Evolutionary conservation across 92 coral and sea anemone genomes (phyloP).

Genomic region (Blastomussa wellsi): DNA sequence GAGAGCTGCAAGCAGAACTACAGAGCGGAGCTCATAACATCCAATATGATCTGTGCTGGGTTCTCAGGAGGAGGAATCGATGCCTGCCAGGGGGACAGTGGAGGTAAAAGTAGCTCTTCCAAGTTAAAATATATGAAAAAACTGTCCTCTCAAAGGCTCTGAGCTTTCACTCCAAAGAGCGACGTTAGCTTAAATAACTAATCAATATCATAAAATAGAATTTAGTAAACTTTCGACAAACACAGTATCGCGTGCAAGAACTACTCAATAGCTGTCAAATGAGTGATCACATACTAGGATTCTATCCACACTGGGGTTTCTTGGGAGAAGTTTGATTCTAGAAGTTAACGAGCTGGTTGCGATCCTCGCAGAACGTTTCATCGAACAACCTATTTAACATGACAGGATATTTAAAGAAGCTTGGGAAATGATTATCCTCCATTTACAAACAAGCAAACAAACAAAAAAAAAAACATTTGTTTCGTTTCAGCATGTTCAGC

Average conservation of each 20-base stretch:
- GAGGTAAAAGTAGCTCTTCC: constrained; percentile 24
- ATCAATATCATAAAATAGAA: no score
- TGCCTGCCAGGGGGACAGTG: constrained; percentile 59
- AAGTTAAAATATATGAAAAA: no score
- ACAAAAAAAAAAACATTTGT: no score
- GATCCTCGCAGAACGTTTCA: no score
- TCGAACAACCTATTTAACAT: no score
- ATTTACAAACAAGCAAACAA: no score
- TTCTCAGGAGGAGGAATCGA: constrained; percentile 35
- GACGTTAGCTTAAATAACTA: no score
- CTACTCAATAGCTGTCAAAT: not conserved
- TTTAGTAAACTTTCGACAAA: not conserved
- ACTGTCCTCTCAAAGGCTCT: no score
- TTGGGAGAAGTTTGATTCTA: no score
- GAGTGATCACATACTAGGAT: not conserved
- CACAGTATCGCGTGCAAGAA: not conserved
- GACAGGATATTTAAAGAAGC: no score
- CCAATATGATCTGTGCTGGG: constrained; percentile 57
- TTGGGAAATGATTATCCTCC: no score
- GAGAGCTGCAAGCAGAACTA: constrained; percentile 26
- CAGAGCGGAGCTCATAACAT: constrained; percentile 15
- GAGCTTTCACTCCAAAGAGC: not conserved
- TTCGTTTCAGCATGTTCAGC: not conserved
- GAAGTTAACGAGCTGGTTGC: no score
- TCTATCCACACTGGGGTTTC: not conserved